phyloP scores from a whole-genome alignment of 2,888 invertebrate species.

The Cephalotes varians region DNA sequence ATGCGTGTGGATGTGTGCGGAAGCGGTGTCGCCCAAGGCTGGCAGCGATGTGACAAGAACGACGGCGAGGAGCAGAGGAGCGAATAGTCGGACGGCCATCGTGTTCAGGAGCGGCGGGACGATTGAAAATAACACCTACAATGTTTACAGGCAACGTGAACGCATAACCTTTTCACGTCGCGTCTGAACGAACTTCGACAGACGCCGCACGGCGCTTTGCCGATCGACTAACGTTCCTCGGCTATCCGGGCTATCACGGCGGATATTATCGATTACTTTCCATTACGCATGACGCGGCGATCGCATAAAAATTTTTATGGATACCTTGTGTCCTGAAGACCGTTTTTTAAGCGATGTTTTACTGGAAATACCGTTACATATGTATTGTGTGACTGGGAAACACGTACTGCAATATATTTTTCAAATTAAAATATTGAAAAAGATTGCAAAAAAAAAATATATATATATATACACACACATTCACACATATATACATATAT shows the following conservation, averaged over 20 bases:
- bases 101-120: background rate
- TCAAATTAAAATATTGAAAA: no score
- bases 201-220: slow-evolving; percentile 12
- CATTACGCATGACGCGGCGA: slow-evolving; percentile 45
- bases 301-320: background rate
- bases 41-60: slow-evolving; percentile 64
- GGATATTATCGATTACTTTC: slow-evolving; percentile 64
- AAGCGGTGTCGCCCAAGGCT: slow-evolving; percentile 85
- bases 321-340: background rate
- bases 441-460: no score
- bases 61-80: slow-evolving; percentile 61
- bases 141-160: background rate
- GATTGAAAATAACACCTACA: slow-evolving; percentile 29
- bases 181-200: slow-evolving; percentile 40
- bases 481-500: no score
- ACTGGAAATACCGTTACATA: background rate
- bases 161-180: slow-evolving; percentile 64
- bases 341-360: slow-evolving; percentile 31
- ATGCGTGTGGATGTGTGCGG: slow-evolving; percentile 87
- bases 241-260: slow-evolving; percentile 26
- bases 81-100: slow-evolving; percentile 48
- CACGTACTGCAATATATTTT: no score
- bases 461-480: no score
- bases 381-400: no score
- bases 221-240: slow-evolving; percentile 16